Base-by-base conservation (phyloP, 2,888 invertebrate species). In the Peribatodes rhomboidaria region DNA sequence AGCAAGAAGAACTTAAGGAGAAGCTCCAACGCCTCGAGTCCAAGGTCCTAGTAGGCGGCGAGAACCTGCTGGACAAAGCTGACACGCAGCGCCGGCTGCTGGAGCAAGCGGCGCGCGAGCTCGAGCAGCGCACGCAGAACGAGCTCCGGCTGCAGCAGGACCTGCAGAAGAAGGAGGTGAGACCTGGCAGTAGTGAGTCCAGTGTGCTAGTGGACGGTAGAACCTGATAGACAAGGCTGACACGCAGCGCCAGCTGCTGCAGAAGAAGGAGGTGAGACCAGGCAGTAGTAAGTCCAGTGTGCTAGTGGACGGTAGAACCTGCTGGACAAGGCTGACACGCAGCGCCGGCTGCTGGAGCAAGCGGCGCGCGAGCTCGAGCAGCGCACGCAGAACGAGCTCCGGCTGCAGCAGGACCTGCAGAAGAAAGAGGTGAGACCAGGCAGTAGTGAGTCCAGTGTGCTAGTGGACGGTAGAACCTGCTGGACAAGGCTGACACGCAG, bases 221-320 rank as follows among this genome's bases (percentile, higher is more conserved):
- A 99, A 99, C 92, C 94, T 99, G 8, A 94, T 99, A 69, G 99
- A 99, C 85, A 99, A 99, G 85, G 99, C 99, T 0, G 98, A 99
- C 83, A 96, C 97, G 0, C 99, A 99, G 86, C 97, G 98, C 61
- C 94, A n/a, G 65, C 89, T 99, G 37, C 95, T 96, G 67, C 96
- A 96, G 77, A 96, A 97, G 87, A 98, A 98, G 84, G 98, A 98
- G 92, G 96, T 96, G 68, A 41, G 67, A 63, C 0, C 14, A 9
- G n/a, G n/a, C n/a, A n/a, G n/a, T n/a, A n/a, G n/a, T n/a, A n/a
- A 99, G 86, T 98, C 98, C 72, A 99, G 99, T 88, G 98, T 99
- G 61, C 95, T 99, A 20, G 98, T 99, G 0, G 99, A 99, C 0
- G 99, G 99, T 0, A 99, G 92, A 99, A 99, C 92, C 94, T 99